phyloP scores from a whole-genome alignment of 2,797 vertebrate genomes.

The Manis javanica region DNA sequence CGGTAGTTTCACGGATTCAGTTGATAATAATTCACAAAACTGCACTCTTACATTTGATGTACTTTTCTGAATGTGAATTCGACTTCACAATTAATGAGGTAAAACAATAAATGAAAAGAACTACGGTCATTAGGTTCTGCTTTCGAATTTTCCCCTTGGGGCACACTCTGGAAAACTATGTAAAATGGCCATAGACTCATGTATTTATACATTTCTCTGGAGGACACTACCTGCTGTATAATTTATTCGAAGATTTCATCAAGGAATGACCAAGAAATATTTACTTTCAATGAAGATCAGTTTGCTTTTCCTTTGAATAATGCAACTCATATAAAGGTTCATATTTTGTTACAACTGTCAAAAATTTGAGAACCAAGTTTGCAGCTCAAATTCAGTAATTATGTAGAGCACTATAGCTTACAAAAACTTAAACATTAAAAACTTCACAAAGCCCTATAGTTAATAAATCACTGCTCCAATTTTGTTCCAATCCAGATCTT shows the following conservation, averaged over 20 bases:
- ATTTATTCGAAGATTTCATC: conserved; percentile 18
- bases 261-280: neutral
- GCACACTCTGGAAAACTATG: neutral
- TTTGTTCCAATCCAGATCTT: neutral
- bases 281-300: neutral
- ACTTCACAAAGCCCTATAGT: neutral
- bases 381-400: neutral
- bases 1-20: neutral
- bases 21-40: neutral
- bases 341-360: neutral
- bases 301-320: neutral
- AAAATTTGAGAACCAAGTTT: neutral
- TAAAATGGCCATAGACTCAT: neutral
- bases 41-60: neutral
- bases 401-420: neutral
- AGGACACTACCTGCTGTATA: neutral
- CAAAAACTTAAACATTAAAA: neutral
- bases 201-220: neutral
- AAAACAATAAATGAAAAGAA: neutral
- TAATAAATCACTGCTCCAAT: neutral
- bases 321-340: neutral
- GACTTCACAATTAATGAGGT: neutral
- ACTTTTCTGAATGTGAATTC: neutral
- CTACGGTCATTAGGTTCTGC: neutral
- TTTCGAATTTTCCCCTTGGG: neutral